Base-by-base conservation (phyloP, 64 coral and sea anemone species). In the Stylophora pistillata region DNA sequence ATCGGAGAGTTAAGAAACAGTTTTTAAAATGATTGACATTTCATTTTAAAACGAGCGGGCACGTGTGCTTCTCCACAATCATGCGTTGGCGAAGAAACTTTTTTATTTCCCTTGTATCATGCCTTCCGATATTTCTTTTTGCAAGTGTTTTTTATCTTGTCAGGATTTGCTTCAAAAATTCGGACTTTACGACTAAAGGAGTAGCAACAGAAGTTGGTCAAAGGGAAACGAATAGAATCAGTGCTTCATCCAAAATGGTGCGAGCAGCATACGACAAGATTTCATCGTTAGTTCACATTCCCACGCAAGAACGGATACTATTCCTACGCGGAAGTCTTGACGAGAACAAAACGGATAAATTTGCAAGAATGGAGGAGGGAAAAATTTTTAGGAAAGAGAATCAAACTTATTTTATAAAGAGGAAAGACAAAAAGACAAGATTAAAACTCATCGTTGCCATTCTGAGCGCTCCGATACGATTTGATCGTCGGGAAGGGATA, bases 401-500 rank as follows among this genome's bases (percentile, higher is more conserved):
- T 13, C 13, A 70, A 1, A 84, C 20, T 34, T 84, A 30, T 53
- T 9, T 30, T 15, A 13, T 14, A 34, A 10, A 17, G 15, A 15
- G 61, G 26, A 82, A 25, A 13, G 13, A 54, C 25, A 10, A 54
- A 82, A 62, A 74, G 31, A 79, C 83, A 23, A 18, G 78, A 13
- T 52, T 92, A 30, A 87, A 90, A 62, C 72, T 96, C 13, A 72
- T 98, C 23, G 78, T 98, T 1, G 90, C 86, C 55, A 86, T 98
- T 58, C 34, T 98, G 9, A 95, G 93, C 54, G 96, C 96, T 5
- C 96, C 96, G 16, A 95, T 87, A 73, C 72, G 87, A 53, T 90
- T 95, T 76, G 90, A 92, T 77, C 80, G 96, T 56, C 89, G 96
- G 27, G 85, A 95, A 73, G 93, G 86, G 23, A 93, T 98, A 76